Evolutionary conservation across 2,888 invertebrate genomes (phyloP), one percentile per base, ranked within the genome.

Genomic region (Aphidius colemani): DNA sequence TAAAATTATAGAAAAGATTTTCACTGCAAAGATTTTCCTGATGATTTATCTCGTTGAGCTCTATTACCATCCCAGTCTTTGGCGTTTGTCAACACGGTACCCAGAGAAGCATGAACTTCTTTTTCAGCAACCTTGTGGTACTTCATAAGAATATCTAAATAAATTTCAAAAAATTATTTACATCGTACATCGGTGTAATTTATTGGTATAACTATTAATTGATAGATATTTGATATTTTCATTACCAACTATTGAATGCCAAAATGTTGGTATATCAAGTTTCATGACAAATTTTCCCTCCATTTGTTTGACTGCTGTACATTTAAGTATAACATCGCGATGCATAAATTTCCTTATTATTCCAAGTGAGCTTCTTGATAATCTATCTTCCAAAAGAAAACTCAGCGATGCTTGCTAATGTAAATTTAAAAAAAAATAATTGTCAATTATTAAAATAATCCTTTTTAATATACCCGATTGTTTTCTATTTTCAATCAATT

Each of bases 201-300:
- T 13, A 48, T 48, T 7, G 7, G 8, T 13, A 48, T 11, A 11
- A 6, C n/a, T 46, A 44, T 46, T 10, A 7, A 1, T n/a, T 46
- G 2, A 46, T 46, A 7, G 10, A n/a, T 10, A 9, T 9, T 46
- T 10, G 7, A 11, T 46, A n/a, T 46, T 46, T 3, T 9, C 1
- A 11, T 48, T 48, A 48, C 48, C 48, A 13, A 48, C 48, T 11
- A 48, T 48, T 11, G 13, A 48, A 13, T 48, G 48, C 48, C 48
- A 48, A 13, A 48, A 13, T 11, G 48, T 48, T 7, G 48, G 48
- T 13, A 48, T 13, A 48, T 48, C 48, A 7, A 48, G 48, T 13
- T 13, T 48, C 48, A 48, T 48, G 11, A 48, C 48, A 13, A 48
- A 48, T 7, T 48, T 48, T 11, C 48, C 48, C 13, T 48, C 48